Evolutionary conservation across 2,888 invertebrate species (phyloP).

Genomic region (Hyppa rectilinea): DNA sequence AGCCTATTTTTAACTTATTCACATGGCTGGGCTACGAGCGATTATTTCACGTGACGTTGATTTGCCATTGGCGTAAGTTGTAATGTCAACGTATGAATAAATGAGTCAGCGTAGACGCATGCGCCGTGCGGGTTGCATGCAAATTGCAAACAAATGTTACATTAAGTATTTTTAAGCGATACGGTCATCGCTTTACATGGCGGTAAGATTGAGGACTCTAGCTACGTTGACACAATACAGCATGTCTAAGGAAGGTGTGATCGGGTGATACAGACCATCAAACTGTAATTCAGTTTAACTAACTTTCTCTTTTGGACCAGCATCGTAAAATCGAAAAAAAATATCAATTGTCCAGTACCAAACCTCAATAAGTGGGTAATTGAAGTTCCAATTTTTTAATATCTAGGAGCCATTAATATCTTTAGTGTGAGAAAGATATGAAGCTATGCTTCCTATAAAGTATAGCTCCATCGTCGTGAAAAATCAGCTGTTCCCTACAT

Average conservation of each 20-base stretch:
- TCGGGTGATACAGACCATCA: not conserved
- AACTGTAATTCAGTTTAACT: no score
- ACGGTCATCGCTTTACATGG: slow-evolving; percentile 58
- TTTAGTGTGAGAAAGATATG: no score
- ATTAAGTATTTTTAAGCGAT: slow-evolving; percentile 59
- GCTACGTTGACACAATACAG: slow-evolving; percentile 23
- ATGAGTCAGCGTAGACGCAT: slow-evolving; percentile 66
- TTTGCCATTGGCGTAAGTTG: slow-evolving; percentile 65
- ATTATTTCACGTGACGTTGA: slow-evolving; percentile 61
- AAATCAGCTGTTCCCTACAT: no score
- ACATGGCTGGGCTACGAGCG: slow-evolving; percentile 12
- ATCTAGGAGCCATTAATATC: no score
- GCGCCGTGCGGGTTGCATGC: slow-evolving; percentile 59
- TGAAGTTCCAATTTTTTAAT: no score
- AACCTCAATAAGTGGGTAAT: not conserved
- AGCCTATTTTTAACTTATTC: slow-evolving; percentile 29
- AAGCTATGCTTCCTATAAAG: no score
- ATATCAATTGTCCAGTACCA: not conserved
- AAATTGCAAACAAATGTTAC: slow-evolving; percentile 59
- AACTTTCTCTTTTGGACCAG: not conserved
- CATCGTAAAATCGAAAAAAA: not conserved
- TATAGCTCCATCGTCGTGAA: no score
- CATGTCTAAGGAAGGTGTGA: not conserved
- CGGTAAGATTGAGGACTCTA: slow-evolving; percentile 52
- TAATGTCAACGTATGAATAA: slow-evolving; percentile 66